Evolutionary conservation across 2,113 vertebrate genomes (phyloP), one percentile per base, ranked within the genome.

Genomic region (Anguilla japonica): DNA sequence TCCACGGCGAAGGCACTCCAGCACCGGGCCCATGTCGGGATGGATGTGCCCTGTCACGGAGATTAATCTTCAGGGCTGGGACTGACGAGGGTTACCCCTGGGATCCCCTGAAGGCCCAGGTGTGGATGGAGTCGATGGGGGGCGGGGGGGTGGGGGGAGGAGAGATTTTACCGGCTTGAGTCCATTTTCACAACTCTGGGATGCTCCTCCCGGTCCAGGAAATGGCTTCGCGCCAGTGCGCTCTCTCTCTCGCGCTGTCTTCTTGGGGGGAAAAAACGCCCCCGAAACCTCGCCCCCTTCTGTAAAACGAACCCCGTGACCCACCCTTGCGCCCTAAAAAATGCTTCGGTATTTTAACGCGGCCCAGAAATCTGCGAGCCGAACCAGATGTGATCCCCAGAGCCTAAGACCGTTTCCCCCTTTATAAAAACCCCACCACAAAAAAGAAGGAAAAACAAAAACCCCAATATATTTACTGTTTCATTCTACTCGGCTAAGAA

Each of bases 371-470:
- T 83, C 46, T 83, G 86, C 85, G 39, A 20, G 80, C 63, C 34
- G 34, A 46, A 60, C 57, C 91, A 90, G 87, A 88, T 92, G 90
- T 90, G 83, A 29, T 88, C 88, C 46, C 88, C 50, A 41, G 78
- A 87, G 89, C 43, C 81, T 34, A 1, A 82, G 63, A 67, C 50
- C 89, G 86, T 84, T 89, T 85, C 75, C 83, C 78, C 41, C 41
- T 50, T 89, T 87, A 87, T 67, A 56, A 22, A 81, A 88, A 87
- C 86, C 84, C 67, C 50, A 56, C 85, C 86, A 83, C 53, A 87
- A 83, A 82, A 81, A 84, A 81, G 41, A 67, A 26, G 20, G 60
- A 6, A 86, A 81, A 46, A 79, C 34, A 34, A 34, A 34, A 34
- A 34, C 34, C 34, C 50, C 57, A 29, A 88, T 89, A 90, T 86